phyloP scores from a whole-genome alignment of 2,888 invertebrate species.

The Tetheella fluctuosa region DNA sequence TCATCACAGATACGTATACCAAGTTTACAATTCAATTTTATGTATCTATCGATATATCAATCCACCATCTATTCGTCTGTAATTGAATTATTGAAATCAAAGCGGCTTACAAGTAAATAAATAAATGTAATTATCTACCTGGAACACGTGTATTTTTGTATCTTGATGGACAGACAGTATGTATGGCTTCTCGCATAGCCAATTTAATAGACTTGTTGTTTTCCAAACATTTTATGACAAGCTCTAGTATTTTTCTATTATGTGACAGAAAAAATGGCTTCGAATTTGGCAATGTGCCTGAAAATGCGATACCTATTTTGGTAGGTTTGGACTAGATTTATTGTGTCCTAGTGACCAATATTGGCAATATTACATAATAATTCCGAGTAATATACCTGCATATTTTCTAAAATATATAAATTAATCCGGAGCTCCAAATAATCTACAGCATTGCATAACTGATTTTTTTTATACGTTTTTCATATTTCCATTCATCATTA shows the following conservation, averaged over 20 bases:
- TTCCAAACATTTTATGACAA: conserved; percentile 1
- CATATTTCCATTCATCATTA: too few species aligned
- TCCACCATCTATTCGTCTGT: neutral
- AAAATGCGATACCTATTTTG: neutral
- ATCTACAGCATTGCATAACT: too few species aligned
- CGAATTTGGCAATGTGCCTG: conserved; percentile 1
- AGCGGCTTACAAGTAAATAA: conserved; percentile 1
- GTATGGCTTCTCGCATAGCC: conserved; percentile 25
- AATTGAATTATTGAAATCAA: conserved; percentile 9
- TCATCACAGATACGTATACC: too few species aligned
- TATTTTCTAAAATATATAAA: too few species aligned
- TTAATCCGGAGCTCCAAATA: too few species aligned
- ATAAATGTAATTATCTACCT: neutral
- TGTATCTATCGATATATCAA: neutral
- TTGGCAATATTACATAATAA: too few species aligned
- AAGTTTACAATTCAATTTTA: too few species aligned
- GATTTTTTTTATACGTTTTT: too few species aligned
- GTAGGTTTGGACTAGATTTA: neutral
- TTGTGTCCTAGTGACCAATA: neutral
- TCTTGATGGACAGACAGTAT: neutral
- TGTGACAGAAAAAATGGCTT: neutral
- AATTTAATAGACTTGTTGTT: conserved; percentile 7
- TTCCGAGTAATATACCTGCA: too few species aligned
- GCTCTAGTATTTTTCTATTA: neutral
- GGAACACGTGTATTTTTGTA: neutral